Evolutionary conservation across 2,113 vertebrate species (phyloP), one percentile per base, ranked within the genome.

Genomic region (Limnothrissa miodon): DNA sequence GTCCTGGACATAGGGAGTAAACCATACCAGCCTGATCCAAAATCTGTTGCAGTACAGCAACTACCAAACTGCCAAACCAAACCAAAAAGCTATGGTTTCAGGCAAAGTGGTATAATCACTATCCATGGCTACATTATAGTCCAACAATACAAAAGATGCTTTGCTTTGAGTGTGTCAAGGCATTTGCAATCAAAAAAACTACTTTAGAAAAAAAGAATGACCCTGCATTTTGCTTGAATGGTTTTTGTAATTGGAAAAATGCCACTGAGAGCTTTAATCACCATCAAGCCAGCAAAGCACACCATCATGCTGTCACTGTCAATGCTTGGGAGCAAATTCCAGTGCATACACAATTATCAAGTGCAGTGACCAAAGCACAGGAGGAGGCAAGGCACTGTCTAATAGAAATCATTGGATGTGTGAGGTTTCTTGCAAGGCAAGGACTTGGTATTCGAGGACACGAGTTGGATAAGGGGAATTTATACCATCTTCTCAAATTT

Each of bases 141-240:
- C 78, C 78, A 7, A 79, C 39, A 39, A 21, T 83, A 39, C 23
- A 83, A 59, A 79, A 3, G 19, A 78, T 83, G 17, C 78, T 79
- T 42, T 56, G 78, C 59, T 80, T 83, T 59, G 78, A 83, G 82
- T 79, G 78, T 83, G 82, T 79, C 74, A 83, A 83, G 79, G 74
- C 82, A 59, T 45, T 5, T 45, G 10, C 45, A 4, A 45, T 45
- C 4, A 45, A 45, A 45, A 45, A 45, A 10, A 45, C 45, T 10
- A 45, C 45, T 45, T 10, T 45, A 5, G 45, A 45, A 45, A 45
- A 45, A 45, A 45, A 10, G 45, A 45, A 45, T 45, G 70, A 83
- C 82, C 82, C 82, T 51, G 82, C 74, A 66, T 83, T 83, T 21
- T 53, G 70, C 66, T 19, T 45, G 19, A 83, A 78, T 25, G 66